Base-by-base conservation (phyloP, 1,140 invertebrate species). In the Tribolium madens region DNA sequence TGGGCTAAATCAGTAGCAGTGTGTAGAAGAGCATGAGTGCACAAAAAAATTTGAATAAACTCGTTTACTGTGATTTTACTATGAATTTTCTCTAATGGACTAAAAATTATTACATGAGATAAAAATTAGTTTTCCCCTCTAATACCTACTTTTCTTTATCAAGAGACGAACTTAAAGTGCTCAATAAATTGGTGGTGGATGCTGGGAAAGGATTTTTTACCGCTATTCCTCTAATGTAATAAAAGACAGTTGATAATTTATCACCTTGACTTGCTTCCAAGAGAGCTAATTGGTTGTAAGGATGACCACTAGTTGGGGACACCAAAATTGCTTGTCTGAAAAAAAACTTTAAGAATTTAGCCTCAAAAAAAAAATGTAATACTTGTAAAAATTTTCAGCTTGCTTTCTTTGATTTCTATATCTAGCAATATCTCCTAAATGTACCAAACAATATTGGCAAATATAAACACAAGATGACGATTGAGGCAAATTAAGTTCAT, bases 251-350 rank as follows among this genome's bases (percentile, higher is more conserved):
- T 33, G 92, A 91, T 73, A 96, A 88, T 83, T 93, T 92, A 81
- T 95, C 92, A n/a, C 93, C 93, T 46, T 93, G 90, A 4, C 93
- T 92, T 64, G 93, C 93, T 85, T 94, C 92, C 47, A 96, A 85
- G 42, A 96, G 88, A 15, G 94, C 95, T 80, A 96, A 85, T 86
- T 96, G 95, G 86, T 96, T 96, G 84, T 96, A 96, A 0, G 95
- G 94, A 83, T 96, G 95, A 33, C 95, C 95, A 85, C 93, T 95
- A 73, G 90, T 92, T 68, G 94, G 93, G 17, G 93, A 93, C 13
- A 96, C 87, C 50, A 91, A 89, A 15, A 95, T 91, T 33, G 95
- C 94, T 86, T 96, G 94, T 80, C 92, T 91, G 89, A 79, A 88
- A 88, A 60, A 76, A 78, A 76, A 72, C 48, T n/a, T 0, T 42